Conservation (phyloP, 2,888 invertebrate genomes). For the Xestoiulus laeticollis region DNA sequence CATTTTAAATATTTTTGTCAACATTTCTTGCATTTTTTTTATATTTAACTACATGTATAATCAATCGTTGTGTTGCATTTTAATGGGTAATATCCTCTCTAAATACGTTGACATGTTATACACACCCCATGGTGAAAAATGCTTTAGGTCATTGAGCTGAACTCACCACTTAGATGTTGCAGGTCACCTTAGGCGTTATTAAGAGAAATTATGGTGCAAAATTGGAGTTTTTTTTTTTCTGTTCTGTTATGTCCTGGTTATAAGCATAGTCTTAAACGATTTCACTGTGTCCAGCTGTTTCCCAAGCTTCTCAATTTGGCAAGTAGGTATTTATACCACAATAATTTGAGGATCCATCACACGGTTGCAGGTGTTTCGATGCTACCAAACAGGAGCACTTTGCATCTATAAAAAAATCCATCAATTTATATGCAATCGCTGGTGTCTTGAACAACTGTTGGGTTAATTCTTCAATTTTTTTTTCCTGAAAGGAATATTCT, state of each 20-base stretch:
- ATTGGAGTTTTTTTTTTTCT: constrained; percentile 9
- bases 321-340: background rate
- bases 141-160: constrained; percentile 44
- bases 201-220: background rate
- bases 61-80: background rate
- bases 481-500: background rate
- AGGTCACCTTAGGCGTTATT: constrained; percentile 44
- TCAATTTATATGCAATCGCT: background rate
- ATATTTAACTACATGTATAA: constrained; percentile 15
- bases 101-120: background rate
- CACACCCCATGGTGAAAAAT: constrained; percentile 10
- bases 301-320: background rate
- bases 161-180: constrained; percentile 12
- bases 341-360: background rate
- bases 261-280: constrained; percentile 17
- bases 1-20: background rate
- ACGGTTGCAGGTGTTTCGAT: background rate
- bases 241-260: background rate
- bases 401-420: background rate
- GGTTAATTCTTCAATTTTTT: background rate
- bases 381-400: background rate
- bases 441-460: background rate
- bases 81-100: background rate
- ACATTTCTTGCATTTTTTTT: background rate
- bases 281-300: constrained; percentile 34